phyloP scores from a whole-genome alignment of 2,888 invertebrate genomes.

The Lasioglossum calceatum region DNA sequence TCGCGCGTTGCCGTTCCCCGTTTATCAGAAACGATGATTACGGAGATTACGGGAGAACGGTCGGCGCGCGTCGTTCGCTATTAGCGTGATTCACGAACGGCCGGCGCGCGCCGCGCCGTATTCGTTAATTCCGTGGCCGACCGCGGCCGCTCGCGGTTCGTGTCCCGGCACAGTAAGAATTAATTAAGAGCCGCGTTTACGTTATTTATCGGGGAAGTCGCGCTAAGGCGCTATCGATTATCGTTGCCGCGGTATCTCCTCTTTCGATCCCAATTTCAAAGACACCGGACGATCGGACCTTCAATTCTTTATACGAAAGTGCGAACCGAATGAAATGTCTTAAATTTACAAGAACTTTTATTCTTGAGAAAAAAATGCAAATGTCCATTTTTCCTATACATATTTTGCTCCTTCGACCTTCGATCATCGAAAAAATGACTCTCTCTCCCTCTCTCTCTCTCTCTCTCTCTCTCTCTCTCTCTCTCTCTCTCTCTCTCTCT shows the following conservation, averaged over 20 bases:
- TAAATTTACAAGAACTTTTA: too few relatives aligned
- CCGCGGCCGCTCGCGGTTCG: slow-evolving; percentile 12
- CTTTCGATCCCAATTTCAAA: background rate
- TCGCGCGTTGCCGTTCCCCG: slow-evolving; percentile 4
- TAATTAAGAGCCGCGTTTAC: slow-evolving; percentile 38
- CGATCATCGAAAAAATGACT: too few relatives aligned
- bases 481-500: too few relatives aligned
- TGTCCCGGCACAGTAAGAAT: slow-evolving; percentile 28
- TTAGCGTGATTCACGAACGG: slow-evolving; percentile 39
- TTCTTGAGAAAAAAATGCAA: too few relatives aligned
- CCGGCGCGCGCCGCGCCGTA: background rate
- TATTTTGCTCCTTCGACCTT: too few relatives aligned
- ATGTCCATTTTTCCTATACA: too few relatives aligned
- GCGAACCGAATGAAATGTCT: too few relatives aligned
- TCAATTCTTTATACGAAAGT: background rate
- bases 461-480: too few relatives aligned
- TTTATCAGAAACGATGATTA: slow-evolving; percentile 41
- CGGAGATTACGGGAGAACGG: slow-evolving; percentile 45
- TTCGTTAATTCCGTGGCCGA: slow-evolving; percentile 25
- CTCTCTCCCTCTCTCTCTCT: too few relatives aligned
- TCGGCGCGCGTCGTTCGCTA: slow-evolving; percentile 17
- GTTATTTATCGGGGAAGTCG: slow-evolving; percentile 39
- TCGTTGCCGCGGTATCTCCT: slow-evolving; percentile 23
- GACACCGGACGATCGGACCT: background rate
- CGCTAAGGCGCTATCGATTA: slow-evolving; percentile 45